Evolutionary conservation across 2,113 vertebrate species (phyloP).

Genomic region (Perca flavescens): DNA sequence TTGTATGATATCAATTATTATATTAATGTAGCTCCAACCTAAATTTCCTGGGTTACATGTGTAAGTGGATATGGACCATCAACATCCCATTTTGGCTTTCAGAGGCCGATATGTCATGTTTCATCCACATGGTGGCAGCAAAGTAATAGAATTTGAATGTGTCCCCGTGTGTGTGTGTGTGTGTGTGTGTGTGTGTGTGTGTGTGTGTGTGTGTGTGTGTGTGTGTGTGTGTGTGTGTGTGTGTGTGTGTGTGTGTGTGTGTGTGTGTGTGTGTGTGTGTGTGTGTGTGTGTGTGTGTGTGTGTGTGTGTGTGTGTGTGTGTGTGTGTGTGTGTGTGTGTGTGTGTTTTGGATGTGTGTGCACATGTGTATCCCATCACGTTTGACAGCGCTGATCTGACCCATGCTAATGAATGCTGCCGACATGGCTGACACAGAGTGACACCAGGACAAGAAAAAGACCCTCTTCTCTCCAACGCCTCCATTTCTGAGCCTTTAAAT

Average conservation of each 20-base stretch:
- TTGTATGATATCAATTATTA: not conserved
- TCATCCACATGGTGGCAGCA: slow-evolving; percentile 76
- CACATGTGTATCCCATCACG: slow-evolving; percentile 33
- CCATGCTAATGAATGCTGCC: slow-evolving; percentile 67
- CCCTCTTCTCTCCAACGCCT: slow-evolving; percentile 71
- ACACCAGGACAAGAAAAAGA: slow-evolving; percentile 86
- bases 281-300: too few relatives aligned
- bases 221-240: not conserved
- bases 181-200: not conserved
- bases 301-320: not conserved
- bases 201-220: not conserved
- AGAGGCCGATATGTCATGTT: not conserved
- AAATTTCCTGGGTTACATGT: not conserved
- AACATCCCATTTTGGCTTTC: not conserved
- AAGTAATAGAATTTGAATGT: slow-evolving; percentile 21
- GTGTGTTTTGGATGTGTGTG: not conserved
- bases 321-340: too few relatives aligned
- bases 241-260: too few relatives aligned
- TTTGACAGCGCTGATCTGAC: slow-evolving; percentile 66
- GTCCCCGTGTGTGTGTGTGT: not conserved
- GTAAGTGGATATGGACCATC: not conserved
- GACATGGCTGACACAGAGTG: slow-evolving; percentile 84
- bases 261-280: not conserved
- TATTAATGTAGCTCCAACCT: not conserved
- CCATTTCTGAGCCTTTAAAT: slow-evolving; percentile 81